Base-by-base conservation (phyloP, 2,797 vertebrate species). In the Psittacula derbiana region DNA sequence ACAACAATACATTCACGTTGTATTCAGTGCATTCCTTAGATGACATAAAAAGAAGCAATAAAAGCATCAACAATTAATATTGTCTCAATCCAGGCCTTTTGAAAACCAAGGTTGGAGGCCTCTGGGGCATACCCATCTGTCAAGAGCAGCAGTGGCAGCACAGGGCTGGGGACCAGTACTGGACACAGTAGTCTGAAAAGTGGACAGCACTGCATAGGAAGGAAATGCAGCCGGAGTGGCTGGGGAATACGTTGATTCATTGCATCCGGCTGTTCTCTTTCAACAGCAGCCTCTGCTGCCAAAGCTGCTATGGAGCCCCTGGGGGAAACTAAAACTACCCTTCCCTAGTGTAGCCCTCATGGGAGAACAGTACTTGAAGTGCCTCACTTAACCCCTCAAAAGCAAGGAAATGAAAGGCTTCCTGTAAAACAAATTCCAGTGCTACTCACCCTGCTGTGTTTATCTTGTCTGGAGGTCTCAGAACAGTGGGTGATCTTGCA, bases 361-460 rank as follows among this genome's bases (percentile, higher is more conserved):
- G 96, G 90, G 96, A 94, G 58, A 96, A 23, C 81, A 80, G 92
- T 74, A 64, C 89, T 95, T 92, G 93, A 96, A 97, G 97, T 94
- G 95, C 92, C 95, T 97, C 94, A 90, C 97, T 97, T 97, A 97
- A 97, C 97, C 97, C 96, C 96, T 97, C 96, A 92, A 94, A 96
- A 96, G 94, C 95, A 90, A 88, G 96, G 95, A 97, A 97, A 97
- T 96, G 96, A 97, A 97, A 97, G 92, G 93, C 96, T 97, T 97
- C 96, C 97, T 97, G 96, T 97, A 97, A 96, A 97, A 97, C 96
- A 97, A 97, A 97, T 97, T 96, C 94, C 95, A 94, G 16, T 8
- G 93, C 90, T 96, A 31, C 89, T 94, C 86, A 72, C 67, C 97
- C 96, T 1, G 95, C 97, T 97, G 97, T 86, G 96, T 92, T 91